Percentiles rank a stretch among this genome's conserved stretches.
Evolutionary conservation across 2,113 vertebrate species (phyloP).

Genomic region (Chaetura pelagica): DNA sequence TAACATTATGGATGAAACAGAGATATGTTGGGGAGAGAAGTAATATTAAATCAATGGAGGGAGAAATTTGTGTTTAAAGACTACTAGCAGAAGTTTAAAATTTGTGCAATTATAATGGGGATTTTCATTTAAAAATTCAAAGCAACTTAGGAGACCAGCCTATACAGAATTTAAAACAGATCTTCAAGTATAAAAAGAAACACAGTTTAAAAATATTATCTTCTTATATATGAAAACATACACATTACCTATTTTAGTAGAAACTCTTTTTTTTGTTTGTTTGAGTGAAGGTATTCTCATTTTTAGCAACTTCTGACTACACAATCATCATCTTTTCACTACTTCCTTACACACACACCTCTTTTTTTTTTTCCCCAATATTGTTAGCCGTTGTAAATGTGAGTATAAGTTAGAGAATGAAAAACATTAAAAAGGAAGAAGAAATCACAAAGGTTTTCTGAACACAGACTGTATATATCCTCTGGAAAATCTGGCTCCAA

Average conservation of each 20-base stretch:
- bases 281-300: not conserved
- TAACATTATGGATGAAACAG: not conserved
- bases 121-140: not conserved
- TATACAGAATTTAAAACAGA: not conserved
- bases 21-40: not conserved
- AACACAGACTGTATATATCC: not conserved
- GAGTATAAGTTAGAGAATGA: not conserved
- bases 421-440: not conserved
- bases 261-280: not conserved
- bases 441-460: not conserved
- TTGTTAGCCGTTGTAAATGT: not conserved
- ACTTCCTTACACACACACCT: fast-evolving
- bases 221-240: not conserved
- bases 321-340: not conserved
- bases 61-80: not conserved
- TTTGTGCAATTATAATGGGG: not conserved
- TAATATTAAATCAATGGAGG: not conserved
- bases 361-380: not conserved
- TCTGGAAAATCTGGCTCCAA: not conserved
- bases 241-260: not conserved
- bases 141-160: not conserved
- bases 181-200: not conserved
- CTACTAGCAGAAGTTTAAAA: not conserved
- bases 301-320: not conserved
- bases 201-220: not conserved